Conservation (phyloP, 2,113 vertebrate species). For the Acanthisitta chloris region DNA sequence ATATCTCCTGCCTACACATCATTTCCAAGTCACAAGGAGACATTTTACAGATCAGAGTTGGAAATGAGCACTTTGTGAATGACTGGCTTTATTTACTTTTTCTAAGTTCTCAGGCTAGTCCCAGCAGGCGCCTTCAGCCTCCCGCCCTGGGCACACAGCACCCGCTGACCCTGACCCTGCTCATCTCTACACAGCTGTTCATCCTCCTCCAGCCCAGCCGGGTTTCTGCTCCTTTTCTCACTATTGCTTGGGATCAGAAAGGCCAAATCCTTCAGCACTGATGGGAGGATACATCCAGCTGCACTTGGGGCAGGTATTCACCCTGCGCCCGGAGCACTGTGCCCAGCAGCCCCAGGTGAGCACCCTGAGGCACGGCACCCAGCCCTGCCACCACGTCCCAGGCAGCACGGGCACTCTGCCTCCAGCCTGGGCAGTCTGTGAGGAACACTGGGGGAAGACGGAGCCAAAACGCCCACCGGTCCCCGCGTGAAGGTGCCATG, state of each 20-base stretch:
- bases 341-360: rapidly evolving
- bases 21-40: not conserved
- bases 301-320: not conserved
- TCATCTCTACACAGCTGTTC: not conserved
- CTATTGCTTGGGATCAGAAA: not conserved
- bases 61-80: constrained; percentile 7
- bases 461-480: not conserved
- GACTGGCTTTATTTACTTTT: not conserved
- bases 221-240: not conserved
- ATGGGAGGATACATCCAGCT: not conserved
- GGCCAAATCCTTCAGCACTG: not conserved
- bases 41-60: not conserved
- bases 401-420: rapidly evolving
- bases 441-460: not conserved
- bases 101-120: not conserved
- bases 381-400: not conserved
- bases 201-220: not conserved
- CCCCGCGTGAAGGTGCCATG: rapidly evolving
- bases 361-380: not conserved
- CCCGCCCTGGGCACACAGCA: rapidly evolving
- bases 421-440: not conserved
- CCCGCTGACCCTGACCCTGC: not conserved
- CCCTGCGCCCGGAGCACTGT: not conserved
- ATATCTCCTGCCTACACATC: not conserved
- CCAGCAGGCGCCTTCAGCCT: not conserved